Evolutionary conservation across 2,797 vertebrate species (phyloP), one percentile per base, ranked within the genome.

Genomic region (Crenichthys baileyi): DNA sequence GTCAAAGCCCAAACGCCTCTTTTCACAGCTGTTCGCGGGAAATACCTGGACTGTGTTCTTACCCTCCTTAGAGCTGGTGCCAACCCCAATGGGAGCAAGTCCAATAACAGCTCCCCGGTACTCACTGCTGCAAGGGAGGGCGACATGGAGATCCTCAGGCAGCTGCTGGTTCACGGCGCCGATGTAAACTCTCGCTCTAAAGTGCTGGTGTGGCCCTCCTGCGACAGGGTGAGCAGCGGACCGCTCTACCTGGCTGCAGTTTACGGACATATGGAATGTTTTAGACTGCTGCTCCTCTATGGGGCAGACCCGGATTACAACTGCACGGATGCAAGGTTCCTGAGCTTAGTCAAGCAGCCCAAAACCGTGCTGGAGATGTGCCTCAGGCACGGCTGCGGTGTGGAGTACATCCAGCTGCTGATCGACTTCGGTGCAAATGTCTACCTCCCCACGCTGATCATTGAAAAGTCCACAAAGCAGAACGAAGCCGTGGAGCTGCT

Each of bases 1-100:
- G 95, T 97, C 60, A 99, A 99, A 87, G 98, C 98, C 0, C 98
- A 99, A 90, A 99, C 98, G 0, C 98, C 97, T 0, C 96, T 99
- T 44, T 99, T 99, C 20, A 94, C 95, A 0, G 97, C 98, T 0
- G 97, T 98, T 15, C 96, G 95, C 58, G 96, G 97, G 0, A 97
- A 97, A 50, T 97, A 99, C 90, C 88, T 95, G 18, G 96, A 97
- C 48, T 99, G 97, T 2, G 98, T 98, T 46, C 90, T 93, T 48
- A 90, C 90, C 1, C 96, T 99, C 51, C 95, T 99, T 56, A 84
- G 94, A 2, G 97, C 97, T 0, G 97, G 98, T 0, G 97, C 98
- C 50, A 93, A 94, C 87, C 97, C 98, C 9, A 86, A 92, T 0
- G 97, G 97, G 24, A 98, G 95, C 85, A 77, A 92, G 1, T 92